Evolutionary conservation across 2,888 invertebrate genomes (phyloP), one percentile per base, ranked within the genome.

Genomic region (Calameuta filiformis): DNA sequence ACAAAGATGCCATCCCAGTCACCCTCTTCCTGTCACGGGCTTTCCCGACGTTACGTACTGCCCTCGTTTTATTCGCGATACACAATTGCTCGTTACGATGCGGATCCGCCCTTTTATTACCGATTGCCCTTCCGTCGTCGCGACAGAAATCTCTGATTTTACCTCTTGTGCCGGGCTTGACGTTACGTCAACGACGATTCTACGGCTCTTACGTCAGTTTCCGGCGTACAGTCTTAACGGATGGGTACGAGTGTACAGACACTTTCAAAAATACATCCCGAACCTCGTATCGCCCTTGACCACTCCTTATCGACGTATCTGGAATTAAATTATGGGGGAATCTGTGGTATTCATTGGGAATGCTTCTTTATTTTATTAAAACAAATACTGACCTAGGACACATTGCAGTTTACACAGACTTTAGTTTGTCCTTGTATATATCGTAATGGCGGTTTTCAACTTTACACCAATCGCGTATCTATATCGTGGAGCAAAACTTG

Each of bases 101-200:
- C 80, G 76, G 81, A 80, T 75, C 76, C 80, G 80, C 79, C 82
- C 81, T 81, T 84, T 83, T 83, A 84, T 84, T 83, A 78, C 79
- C 80, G 83, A 84, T 84, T 83, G 84, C 81, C 23, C 23, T 56
- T 56, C 56, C 56, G 9, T 56, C 56, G 15, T 56, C 81, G 76
- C 77, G 75, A 35, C 79, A 76, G 76, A 78, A 80, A 77, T 77
- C 81, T 69, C 76, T 83, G 80, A 82, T 83, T 83, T 81, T 79
- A 77, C 76, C 78, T 79, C 68, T 34, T 76, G 37, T 71, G 56
- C 6, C 23, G 40, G 1, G 40, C 12, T 15, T 40, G 0, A 15
- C 15, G 23, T 56, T 23, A 56, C 40, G 40, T 56, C 40, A 9
- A 23, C 23, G 23, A 56, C 9, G 23, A 23, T 9, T 56, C 23